These are phyloP conservation scores for Apeira syringaria DNA, from an alignment of 2,888 invertebrate species.

Conservation along the genomic window DNA sequence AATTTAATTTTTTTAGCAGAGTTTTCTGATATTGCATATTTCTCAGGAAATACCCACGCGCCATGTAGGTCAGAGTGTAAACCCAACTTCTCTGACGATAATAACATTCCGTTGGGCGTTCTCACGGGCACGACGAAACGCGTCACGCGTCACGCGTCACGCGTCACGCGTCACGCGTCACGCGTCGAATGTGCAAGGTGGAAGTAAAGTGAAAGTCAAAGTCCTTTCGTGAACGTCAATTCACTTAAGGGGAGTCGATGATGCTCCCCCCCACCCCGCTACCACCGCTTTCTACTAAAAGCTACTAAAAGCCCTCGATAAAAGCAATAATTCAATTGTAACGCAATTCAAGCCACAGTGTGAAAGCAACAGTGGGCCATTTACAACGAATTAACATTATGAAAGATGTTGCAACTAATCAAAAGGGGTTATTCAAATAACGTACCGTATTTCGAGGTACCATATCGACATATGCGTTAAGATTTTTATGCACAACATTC, in stretches of 20 bases:
- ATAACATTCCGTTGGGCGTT: background rate
- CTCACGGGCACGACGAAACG: slow-evolving; percentile 1
- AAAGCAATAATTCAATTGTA: slow-evolving; percentile 84
- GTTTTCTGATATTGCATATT: no score
- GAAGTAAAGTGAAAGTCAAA: slow-evolving; percentile 40
- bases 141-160: background rate
- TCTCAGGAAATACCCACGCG: no score
- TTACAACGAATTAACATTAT: no score
- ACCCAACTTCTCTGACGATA: background rate
- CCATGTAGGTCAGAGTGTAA: no score
- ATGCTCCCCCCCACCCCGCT: slow-evolving; percentile 50
- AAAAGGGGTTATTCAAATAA: no score
- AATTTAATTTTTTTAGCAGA: no score
- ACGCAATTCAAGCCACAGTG: slow-evolving; percentile 77
- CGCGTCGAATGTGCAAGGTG: slow-evolving; percentile 8
- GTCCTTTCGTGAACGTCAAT: slow-evolving; percentile 61
- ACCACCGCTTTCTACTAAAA: slow-evolving; percentile 79
- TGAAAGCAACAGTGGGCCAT: background rate
- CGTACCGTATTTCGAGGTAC: no score
- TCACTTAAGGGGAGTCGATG: slow-evolving; percentile 80
- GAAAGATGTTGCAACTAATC: no score
- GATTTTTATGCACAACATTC: no score
- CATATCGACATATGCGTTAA: no score
- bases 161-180: slow-evolving; percentile 1
- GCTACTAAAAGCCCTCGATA: slow-evolving; percentile 84